These are phyloP conservation scores for Proterorhinus semilunaris DNA, from an alignment of 2,113 vertebrate genomes.

Conservation along the genomic window DNA sequence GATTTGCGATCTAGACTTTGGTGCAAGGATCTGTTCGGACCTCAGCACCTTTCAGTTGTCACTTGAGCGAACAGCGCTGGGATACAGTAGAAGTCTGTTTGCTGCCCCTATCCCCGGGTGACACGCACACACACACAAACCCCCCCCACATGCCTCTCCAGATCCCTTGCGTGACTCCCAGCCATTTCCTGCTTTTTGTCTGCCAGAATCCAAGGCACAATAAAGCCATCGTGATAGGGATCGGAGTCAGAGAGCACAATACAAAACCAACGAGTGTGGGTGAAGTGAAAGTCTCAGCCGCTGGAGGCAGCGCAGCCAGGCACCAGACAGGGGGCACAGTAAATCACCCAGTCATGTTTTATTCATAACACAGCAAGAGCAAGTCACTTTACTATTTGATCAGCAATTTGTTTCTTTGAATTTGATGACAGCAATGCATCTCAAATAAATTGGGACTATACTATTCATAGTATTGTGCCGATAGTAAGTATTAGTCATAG, in stretches of 20 bases:
- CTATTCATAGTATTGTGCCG: no score
- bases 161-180: constrained; percentile 76
- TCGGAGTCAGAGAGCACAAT: constrained; percentile 75
- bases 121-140: constrained; percentile 41
- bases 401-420: not conserved
- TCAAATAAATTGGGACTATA: not conserved
- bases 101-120: constrained; percentile 28
- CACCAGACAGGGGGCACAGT: constrained; percentile 26
- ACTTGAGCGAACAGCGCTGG: constrained; percentile 7
- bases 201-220: constrained; percentile 74
- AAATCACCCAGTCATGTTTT: constrained; percentile 14
- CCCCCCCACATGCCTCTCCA: constrained; percentile 59
- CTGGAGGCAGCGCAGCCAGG: constrained; percentile 47
- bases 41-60: not conserved
- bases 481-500: no score
- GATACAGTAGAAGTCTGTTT: constrained; percentile 41
- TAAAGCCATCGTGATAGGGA: constrained; percentile 74
- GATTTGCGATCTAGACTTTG: not conserved
- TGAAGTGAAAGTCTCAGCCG: constrained; percentile 58
- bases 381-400: not conserved
- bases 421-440: not conserved
- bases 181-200: constrained; percentile 80
- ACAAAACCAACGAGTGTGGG: constrained; percentile 57
- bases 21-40: not conserved
- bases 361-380: not conserved